These are phyloP conservation scores for Gobionotothen gibberifrons DNA, from an alignment of 2,797 vertebrate genomes.

Conservation along the genomic window DNA sequence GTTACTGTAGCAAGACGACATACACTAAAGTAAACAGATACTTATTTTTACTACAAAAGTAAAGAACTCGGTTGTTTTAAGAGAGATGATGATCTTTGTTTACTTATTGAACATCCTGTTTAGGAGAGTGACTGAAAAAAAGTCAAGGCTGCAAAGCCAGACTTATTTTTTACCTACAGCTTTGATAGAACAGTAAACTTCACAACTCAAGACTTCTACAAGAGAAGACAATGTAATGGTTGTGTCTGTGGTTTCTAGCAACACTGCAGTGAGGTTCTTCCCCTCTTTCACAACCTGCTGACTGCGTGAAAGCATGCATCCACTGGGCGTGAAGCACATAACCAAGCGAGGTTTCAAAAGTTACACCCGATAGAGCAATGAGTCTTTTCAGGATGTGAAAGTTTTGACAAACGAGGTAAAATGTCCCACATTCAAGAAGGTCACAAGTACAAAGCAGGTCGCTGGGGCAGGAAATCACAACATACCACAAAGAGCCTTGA, in stretches of 20 bases:
- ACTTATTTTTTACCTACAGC: not conserved
- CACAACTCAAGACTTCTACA: not conserved
- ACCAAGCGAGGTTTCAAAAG: not conserved
- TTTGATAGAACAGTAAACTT: not conserved
- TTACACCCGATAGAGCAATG: conserved; percentile 18
- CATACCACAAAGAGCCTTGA: not conserved
- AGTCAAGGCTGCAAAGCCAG: not conserved
- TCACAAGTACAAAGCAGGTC: conserved; percentile 28
- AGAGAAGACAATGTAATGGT: not conserved
- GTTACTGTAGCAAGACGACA: not conserved
- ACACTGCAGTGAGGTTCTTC: not conserved
- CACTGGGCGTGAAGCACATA: conserved; percentile 18
- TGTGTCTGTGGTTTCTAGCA: not conserved
- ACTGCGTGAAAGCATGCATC: conserved; percentile 17
- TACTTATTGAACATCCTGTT: not conserved
- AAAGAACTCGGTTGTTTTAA: not conserved
- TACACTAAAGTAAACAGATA: not conserved
- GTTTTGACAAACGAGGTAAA: conserved; percentile 21
- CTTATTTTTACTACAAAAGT: not conserved
- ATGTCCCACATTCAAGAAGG: conserved; percentile 15
- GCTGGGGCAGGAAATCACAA: conserved; percentile 30
- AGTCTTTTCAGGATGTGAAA: conserved; percentile 49
- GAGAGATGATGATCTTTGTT: not conserved
- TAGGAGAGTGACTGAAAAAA: not conserved
- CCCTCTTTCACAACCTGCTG: conserved; percentile 7